Evolutionary conservation across 2,888 invertebrate species (phyloP).

Genomic region (Hipparchia semele): DNA sequence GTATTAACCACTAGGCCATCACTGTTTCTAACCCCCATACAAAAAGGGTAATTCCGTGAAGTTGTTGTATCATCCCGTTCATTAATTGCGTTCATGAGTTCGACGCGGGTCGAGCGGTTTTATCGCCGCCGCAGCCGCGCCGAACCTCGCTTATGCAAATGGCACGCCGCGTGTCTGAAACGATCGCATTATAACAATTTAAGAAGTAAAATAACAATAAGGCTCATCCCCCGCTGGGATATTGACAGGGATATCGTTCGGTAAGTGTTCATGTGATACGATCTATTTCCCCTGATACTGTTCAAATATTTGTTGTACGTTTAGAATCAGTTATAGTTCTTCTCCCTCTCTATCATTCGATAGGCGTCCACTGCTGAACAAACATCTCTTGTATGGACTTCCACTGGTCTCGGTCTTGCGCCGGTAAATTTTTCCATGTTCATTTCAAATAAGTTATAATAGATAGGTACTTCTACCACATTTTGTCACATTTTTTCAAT

Average conservation of each 20-base stretch:
- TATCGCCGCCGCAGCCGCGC: conserved; percentile 67
- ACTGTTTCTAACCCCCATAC: conserved; percentile 4
- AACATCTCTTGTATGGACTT: too few relatives aligned
- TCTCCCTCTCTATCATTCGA: too few relatives aligned
- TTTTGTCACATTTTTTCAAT: too few relatives aligned
- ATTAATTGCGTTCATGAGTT: conserved; percentile 78
- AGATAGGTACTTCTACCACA: neutral
- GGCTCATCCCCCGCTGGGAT: conserved; percentile 28
- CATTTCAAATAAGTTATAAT: too few relatives aligned
- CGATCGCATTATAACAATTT: conserved; percentile 78
- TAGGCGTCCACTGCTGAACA: too few relatives aligned
- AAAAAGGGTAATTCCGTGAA: conserved; percentile 60
- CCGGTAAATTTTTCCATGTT: too few relatives aligned
- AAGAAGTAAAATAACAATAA: conserved; percentile 80
- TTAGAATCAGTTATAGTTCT: too few relatives aligned
- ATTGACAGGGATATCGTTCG: conserved; percentile 4
- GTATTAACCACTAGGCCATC: conserved; percentile 34
- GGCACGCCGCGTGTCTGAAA: conserved; percentile 73
- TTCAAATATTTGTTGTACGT: too few relatives aligned
- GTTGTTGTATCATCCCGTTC: conserved; percentile 71
- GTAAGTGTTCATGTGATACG: neutral
- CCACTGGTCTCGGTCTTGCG: too few relatives aligned
- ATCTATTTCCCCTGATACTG: neutral
- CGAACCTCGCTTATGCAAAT: conserved; percentile 74
- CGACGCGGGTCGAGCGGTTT: conserved; percentile 60